Evolutionary conservation across 2,797 vertebrate genomes (phyloP).

Genomic region (Liparis tanakae): DNA sequence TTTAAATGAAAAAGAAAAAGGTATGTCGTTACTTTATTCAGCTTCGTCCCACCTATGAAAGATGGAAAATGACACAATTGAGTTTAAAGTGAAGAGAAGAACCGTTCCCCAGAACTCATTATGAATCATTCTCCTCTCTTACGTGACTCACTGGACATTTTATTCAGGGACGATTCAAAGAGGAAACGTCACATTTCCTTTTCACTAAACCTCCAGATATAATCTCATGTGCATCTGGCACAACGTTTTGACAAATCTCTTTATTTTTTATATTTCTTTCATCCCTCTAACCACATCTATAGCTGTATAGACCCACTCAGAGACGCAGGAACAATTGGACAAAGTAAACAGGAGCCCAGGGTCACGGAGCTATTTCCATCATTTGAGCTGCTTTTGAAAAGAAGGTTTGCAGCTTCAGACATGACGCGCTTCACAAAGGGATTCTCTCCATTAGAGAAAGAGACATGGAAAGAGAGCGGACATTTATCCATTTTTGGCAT

Average conservation of each 20-base stretch:
- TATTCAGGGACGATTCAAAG: conserved; percentile 20
- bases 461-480: conserved; percentile 9
- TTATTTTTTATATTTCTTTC: conserved; percentile 45
- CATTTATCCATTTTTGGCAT: background rate
- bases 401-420: conserved; percentile 32
- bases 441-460: conserved; percentile 22
- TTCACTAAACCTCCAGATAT: conserved; percentile 28
- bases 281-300: conserved; percentile 55
- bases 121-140: background rate
- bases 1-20: background rate
- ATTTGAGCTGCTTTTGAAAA: conserved; percentile 58
- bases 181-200: conserved; percentile 37
- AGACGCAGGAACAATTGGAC: conserved; percentile 35
- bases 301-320: conserved; percentile 16
- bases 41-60: background rate
- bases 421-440: conserved; percentile 7
- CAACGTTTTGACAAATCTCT: conserved; percentile 40
- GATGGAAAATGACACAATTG: background rate
- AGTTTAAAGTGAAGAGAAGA: background rate
- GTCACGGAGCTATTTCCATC: conserved; percentile 51
- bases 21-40: background rate
- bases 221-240: conserved; percentile 66
- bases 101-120: background rate
- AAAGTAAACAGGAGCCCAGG: conserved; percentile 40
- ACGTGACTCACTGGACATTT: background rate